Percentiles rank a stretch among this genome's conserved stretches.
phyloP scores from a whole-genome alignment of 2,888 invertebrate genomes.

The Mythimna impura region DNA sequence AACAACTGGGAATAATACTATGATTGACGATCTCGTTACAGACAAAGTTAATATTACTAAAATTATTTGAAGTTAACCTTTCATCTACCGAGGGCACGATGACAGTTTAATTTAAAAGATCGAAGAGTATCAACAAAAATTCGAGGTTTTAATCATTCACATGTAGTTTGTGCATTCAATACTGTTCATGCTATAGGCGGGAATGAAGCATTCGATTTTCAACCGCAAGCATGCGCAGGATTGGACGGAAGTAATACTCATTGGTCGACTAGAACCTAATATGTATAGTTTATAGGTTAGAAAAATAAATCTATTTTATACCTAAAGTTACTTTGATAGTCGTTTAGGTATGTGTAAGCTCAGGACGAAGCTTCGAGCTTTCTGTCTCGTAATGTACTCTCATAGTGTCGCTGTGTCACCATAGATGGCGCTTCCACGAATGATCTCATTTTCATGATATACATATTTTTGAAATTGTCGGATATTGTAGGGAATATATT shows the following conservation, averaged over 20 bases:
- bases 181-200: slow-evolving; percentile 23
- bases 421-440: slow-evolving; percentile 75
- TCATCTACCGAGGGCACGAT: neutral
- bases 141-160: slow-evolving; percentile 15
- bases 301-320: slow-evolving; percentile 89
- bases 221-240: slow-evolving; percentile 33
- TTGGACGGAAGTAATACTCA: slow-evolving; percentile 78
- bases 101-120: neutral
- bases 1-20: neutral
- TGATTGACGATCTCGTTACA: neutral
- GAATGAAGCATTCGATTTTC: slow-evolving; percentile 16
- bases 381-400: slow-evolving; percentile 66
- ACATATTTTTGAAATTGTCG: slow-evolving; percentile 62
- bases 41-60: neutral
- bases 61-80: slow-evolving; percentile 24
- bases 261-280: slow-evolving; percentile 66
- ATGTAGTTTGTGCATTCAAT: slow-evolving; percentile 27
- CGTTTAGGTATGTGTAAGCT: slow-evolving; percentile 73
- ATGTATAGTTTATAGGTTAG: slow-evolving; percentile 84
- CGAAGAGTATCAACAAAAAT: neutral
- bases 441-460: slow-evolving; percentile 62
- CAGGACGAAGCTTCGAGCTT: slow-evolving; percentile 78
- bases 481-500: slow-evolving; percentile 50
- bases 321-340: slow-evolving; percentile 70
- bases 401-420: slow-evolving; percentile 72